Evolutionary conservation across 2,113 vertebrate genomes (phyloP).

Genomic region (Cettia cetti): DNA sequence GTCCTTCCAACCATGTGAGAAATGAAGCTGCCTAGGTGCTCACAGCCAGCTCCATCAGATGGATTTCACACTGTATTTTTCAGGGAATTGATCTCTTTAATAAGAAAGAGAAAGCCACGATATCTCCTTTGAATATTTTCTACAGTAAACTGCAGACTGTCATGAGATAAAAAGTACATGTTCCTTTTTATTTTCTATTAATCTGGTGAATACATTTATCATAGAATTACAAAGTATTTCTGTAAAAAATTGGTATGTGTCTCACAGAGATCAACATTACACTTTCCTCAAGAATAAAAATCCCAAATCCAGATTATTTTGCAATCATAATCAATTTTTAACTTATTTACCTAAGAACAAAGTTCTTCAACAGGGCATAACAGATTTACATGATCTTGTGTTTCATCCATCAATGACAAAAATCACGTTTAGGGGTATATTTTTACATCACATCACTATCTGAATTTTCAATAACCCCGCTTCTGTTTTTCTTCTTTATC

Average conservation of each 20-base stretch:
- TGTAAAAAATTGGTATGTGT: background rate
- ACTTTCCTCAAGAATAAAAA: background rate
- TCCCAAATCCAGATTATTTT: background rate
- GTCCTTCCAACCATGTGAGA: background rate
- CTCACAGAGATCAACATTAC: background rate
- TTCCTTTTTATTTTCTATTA: background rate
- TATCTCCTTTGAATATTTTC: background rate
- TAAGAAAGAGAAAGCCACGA: background rate
- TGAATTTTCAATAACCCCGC: constrained; percentile 70
- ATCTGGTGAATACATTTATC: background rate
- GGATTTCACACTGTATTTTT: background rate
- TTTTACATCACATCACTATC: background rate
- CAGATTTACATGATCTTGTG: background rate
- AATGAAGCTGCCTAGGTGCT: background rate
- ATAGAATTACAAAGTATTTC: background rate
- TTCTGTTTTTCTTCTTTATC: constrained; percentile 85
- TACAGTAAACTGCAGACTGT: background rate
- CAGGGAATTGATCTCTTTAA: background rate
- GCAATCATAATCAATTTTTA: background rate
- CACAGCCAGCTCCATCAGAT: background rate
- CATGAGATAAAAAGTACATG: background rate
- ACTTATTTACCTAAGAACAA: background rate
- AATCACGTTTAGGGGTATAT: background rate
- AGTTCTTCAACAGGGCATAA: background rate
- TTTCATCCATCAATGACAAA: background rate